phyloP scores from a whole-genome alignment of 2,113 vertebrate species.

The Speoplatyrhinus poulsoni region DNA sequence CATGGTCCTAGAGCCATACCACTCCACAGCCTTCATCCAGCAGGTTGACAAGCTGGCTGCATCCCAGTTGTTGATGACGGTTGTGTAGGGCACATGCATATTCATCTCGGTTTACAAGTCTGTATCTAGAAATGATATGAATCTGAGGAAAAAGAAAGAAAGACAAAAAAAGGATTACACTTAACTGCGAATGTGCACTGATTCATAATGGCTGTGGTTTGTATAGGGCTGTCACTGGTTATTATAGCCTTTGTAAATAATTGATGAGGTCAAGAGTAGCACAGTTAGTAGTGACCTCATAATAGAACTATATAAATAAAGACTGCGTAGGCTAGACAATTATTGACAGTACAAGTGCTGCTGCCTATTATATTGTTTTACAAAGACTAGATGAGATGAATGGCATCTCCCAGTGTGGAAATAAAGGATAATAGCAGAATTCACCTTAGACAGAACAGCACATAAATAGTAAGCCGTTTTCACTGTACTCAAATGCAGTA shows the following conservation, averaged over 20 bases:
- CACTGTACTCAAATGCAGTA: not conserved
- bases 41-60: not conserved
- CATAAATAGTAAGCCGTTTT: no score
- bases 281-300: not conserved
- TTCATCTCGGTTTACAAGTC: constrained; percentile 19
- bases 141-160: no score
- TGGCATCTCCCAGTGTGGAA: not conserved
- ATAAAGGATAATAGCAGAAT: not conserved
- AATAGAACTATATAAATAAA: not conserved
- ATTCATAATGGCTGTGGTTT: not conserved
- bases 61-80: not conserved
- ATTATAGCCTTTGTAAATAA: constrained; percentile 4
- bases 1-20: not conserved
- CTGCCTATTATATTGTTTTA: not conserved
- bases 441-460: no score
- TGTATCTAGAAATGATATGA: not conserved
- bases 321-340: not conserved
- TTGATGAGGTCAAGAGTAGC: constrained; percentile 4
- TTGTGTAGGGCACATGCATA: no score
- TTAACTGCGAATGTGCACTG: not conserved
- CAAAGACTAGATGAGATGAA: not conserved
- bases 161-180: no score
- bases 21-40: not conserved
- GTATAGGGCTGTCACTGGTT: not conserved
- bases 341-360: not conserved